Percentiles rank a stretch among this genome's conserved stretches.
Evolutionary conservation across 2,888 invertebrate species (phyloP).

Genomic region (Aleiodes testaceus): DNA sequence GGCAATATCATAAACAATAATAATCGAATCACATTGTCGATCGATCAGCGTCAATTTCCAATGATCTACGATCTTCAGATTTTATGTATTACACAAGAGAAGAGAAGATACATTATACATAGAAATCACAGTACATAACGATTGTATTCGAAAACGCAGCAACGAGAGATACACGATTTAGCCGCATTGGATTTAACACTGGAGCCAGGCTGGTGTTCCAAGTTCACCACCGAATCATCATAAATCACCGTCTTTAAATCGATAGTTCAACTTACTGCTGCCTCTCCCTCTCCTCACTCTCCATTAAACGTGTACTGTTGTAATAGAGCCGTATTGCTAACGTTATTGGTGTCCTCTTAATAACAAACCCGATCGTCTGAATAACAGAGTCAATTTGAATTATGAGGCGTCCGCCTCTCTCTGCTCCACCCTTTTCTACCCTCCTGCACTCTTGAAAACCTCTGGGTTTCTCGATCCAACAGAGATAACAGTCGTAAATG

Average conservation of each 20-base stretch:
- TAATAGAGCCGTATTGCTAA: slow-evolving; percentile 69
- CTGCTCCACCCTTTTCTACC: slow-evolving; percentile 54
- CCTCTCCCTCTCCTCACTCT: slow-evolving; percentile 46
- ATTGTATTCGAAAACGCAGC: slow-evolving; percentile 18
- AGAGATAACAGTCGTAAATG: background rate
- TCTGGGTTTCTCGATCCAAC: background rate
- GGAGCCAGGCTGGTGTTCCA: slow-evolving; percentile 8
- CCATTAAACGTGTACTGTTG: slow-evolving; percentile 59
- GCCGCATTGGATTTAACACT: slow-evolving; percentile 9
- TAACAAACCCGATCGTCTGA: slow-evolving; percentile 62
- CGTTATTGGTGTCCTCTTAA: slow-evolving; percentile 71
- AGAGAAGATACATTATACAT: slow-evolving; percentile 10
- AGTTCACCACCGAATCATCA: slow-evolving; percentile 53
- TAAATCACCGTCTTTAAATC: slow-evolving; percentile 64
- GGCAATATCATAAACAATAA: slow-evolving; percentile 19
- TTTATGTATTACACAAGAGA: slow-evolving; percentile 12
- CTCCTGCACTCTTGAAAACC: background rate
- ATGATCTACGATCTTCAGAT: slow-evolving; percentile 7
- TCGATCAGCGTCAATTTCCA: slow-evolving; percentile 7
- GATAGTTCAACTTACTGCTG: slow-evolving; percentile 63
- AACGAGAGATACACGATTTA: background rate
- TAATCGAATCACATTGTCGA: slow-evolving; percentile 21
- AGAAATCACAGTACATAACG: slow-evolving; percentile 1
- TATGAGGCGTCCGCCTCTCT: slow-evolving; percentile 58
- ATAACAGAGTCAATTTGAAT: slow-evolving; percentile 66